phyloP scores from a whole-genome alignment of 2,888 invertebrate species.

The Iselma pallidipennis region DNA sequence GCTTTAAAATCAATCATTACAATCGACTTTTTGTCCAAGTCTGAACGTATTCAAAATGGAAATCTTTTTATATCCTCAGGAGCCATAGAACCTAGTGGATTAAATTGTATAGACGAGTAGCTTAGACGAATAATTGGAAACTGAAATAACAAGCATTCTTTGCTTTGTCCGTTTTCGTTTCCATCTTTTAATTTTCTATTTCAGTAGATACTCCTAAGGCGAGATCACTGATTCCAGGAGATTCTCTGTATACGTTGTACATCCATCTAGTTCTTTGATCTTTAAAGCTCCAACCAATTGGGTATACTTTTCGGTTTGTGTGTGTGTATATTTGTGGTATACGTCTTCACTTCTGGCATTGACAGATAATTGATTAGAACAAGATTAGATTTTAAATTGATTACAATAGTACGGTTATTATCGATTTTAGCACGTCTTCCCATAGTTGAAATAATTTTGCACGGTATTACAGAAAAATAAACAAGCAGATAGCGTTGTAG shows the following conservation, averaged over 20 bases:
- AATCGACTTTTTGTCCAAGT: not conserved
- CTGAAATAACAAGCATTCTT: constrained; percentile 46
- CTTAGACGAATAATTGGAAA: constrained; percentile 42
- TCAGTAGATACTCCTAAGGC: constrained; percentile 42
- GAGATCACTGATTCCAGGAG: constrained; percentile 32
- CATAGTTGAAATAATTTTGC: too few species aligned
- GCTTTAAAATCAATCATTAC: not conserved
- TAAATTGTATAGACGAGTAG: not conserved
- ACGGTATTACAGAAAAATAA: too few species aligned
- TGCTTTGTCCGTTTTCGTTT: constrained; percentile 34
- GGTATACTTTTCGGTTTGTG: constrained; percentile 34
- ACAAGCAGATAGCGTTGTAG: too few species aligned
- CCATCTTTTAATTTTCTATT: constrained; percentile 41
- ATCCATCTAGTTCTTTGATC: constrained; percentile 43
- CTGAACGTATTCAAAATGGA: not conserved
- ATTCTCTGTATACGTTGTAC: constrained; percentile 8
- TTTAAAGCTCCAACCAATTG: constrained; percentile 41
- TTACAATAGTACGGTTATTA: not conserved
- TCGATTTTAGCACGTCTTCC: too few species aligned
- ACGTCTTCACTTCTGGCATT: constrained; percentile 37
- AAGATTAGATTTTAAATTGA: constrained; percentile 31
- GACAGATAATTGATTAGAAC: constrained; percentile 50
- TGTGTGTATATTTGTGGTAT: too few species aligned
- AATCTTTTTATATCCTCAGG: not conserved
- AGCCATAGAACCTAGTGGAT: not conserved